These are phyloP conservation scores for Keiferia lycopersicella DNA, from an alignment of 2,888 invertebrate species.

Conservation along the genomic window DNA sequence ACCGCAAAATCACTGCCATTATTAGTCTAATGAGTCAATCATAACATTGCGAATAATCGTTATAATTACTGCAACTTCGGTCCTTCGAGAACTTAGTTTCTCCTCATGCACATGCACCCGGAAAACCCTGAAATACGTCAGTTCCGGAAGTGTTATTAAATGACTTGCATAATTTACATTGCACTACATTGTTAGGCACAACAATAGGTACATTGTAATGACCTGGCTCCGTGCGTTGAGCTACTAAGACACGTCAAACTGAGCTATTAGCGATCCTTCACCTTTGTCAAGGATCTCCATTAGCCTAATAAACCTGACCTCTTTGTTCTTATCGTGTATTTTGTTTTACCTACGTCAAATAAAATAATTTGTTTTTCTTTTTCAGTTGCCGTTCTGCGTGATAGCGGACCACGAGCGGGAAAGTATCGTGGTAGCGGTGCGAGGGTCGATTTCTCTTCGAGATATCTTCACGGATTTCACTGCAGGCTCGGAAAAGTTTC, in stretches of 20 bases:
- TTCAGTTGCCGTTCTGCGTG: constrained; percentile 92
- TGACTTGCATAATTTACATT: neutral
- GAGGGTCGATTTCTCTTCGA: constrained; percentile 92
- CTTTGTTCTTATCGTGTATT: neutral
- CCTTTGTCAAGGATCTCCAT: constrained; percentile 10
- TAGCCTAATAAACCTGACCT: constrained; percentile 16
- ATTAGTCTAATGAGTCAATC: constrained; percentile 8
- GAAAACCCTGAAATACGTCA: constrained; percentile 13
- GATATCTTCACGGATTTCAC: constrained; percentile 93
- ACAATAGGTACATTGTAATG: constrained; percentile 1
- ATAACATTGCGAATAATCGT: constrained; percentile 2
- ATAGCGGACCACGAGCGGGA: constrained; percentile 90
- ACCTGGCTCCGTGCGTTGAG: constrained; percentile 3
- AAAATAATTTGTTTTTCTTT: constrained; percentile 12
- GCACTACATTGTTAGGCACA: constrained; percentile 10
- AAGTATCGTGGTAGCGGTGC: constrained; percentile 90
- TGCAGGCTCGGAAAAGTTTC: constrained; percentile 87
- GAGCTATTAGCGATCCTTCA: constrained; percentile 9
- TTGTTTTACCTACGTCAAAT: constrained; percentile 2
- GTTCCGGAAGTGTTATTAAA: constrained; percentile 11
- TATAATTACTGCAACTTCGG: neutral
- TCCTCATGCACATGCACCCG: neutral
- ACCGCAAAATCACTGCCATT: neutral
- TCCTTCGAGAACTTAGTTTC: neutral
- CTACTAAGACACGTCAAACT: constrained; percentile 6